These are phyloP conservation scores for Sinella curviseta DNA, from an alignment of 1,140 invertebrate genomes.

Conservation along the genomic window DNA sequence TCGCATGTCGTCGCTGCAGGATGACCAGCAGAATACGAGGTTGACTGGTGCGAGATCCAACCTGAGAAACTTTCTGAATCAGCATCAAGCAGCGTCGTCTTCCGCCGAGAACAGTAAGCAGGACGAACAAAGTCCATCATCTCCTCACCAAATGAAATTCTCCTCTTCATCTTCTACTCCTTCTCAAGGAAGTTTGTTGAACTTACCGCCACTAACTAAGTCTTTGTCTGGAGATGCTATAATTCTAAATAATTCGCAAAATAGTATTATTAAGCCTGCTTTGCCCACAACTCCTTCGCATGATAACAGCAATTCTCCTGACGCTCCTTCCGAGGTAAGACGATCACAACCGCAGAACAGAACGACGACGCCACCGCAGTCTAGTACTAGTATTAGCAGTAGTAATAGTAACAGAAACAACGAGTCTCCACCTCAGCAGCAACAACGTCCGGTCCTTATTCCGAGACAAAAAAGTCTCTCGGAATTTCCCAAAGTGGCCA, in stretches of 20 bases:
- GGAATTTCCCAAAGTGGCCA: conserved; percentile 34
- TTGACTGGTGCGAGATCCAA: conserved; percentile 34
- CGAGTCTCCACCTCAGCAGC: background rate
- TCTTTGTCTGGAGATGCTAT: conserved; percentile 43
- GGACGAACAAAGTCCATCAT: conserved; percentile 2
- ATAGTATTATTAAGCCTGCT: background rate
- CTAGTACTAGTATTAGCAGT: background rate
- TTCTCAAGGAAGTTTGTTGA: background rate
- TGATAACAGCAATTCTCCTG: no score
- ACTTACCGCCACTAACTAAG: conserved; percentile 35
- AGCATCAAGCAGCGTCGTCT: conserved; percentile 17
- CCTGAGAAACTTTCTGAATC: conserved; percentile 38
- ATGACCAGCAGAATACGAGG: conserved; percentile 19
- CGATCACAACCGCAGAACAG: no score
- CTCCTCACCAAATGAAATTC: background rate
- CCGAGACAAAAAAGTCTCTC: conserved; percentile 46
- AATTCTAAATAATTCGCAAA: background rate
- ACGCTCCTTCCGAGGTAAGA: no score
- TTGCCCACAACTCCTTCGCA: background rate
- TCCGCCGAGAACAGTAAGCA: background rate
- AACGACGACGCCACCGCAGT: no score
- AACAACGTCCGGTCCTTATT: conserved; percentile 19
- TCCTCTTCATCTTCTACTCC: background rate
- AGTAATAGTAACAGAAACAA: background rate
- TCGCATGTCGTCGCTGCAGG: conserved; percentile 28